Conservation (phyloP, 2,113 vertebrate species). For the Agapornis roseicollis region DNA sequence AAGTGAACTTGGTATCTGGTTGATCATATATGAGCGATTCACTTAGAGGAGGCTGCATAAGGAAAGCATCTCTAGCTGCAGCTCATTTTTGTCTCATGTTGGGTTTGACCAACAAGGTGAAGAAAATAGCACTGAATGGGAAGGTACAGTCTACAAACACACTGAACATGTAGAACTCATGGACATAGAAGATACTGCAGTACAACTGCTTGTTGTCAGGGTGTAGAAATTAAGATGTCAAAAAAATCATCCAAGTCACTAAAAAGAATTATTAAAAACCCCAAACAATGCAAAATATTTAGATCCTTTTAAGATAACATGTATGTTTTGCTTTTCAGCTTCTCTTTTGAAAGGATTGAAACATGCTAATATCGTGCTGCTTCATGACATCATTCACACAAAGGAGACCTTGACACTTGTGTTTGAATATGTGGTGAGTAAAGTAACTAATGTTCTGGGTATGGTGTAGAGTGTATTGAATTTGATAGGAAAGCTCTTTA, state of each 20-base stretch:
- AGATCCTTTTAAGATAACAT: not conserved
- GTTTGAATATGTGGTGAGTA: conserved; percentile 98
- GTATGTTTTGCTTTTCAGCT: conserved; percentile 78
- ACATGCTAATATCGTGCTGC: conserved; percentile 95
- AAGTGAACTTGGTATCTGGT: not conserved
- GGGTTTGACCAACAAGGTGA: not conserved
- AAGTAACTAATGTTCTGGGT: not conserved
- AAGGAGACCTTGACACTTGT: conserved; percentile 97
- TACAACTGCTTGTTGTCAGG: not conserved
- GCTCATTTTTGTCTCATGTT: not conserved
- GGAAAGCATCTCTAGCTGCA: not conserved
- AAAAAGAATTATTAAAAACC: not conserved
- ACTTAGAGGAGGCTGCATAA: not conserved
- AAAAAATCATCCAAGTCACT: not conserved
- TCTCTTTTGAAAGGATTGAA: conserved; percentile 97
- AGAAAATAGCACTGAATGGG: not conserved
- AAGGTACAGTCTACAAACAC: not conserved
- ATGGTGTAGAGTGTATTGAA: not conserved
- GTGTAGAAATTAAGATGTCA: not conserved
- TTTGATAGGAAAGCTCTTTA: not conserved
- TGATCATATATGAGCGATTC: not conserved
- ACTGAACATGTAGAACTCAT: not conserved
- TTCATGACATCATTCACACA: conserved; percentile 98
- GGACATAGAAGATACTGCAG: not conserved
- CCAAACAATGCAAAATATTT: not conserved